Percentiles rank a stretch among this genome's conserved stretches.
Conservation (phyloP, 2,113 vertebrate species). For the Gymnocephalus cernua region DNA sequence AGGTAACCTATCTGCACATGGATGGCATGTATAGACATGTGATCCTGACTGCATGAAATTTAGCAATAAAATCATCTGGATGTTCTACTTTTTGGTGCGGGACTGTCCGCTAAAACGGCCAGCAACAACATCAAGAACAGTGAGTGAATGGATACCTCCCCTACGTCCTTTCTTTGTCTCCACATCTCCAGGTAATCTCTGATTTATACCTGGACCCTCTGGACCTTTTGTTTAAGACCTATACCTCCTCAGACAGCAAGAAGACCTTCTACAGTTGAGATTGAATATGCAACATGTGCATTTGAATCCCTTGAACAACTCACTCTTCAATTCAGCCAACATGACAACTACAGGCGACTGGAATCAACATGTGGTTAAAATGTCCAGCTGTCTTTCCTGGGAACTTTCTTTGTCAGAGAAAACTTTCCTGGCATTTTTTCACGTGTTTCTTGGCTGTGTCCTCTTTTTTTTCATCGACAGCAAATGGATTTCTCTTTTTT, state of each 20-base stretch:
- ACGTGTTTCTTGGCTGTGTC: not conserved
- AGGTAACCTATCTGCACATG: not conserved
- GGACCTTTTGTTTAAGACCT: not conserved
- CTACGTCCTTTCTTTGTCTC: not conserved
- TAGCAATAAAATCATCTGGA: too few relatives aligned
- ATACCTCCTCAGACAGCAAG: not conserved
- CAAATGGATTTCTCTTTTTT: slow-evolving; percentile 25
- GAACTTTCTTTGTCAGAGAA: not conserved
- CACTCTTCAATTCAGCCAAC: not conserved
- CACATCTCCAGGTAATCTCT: not conserved
- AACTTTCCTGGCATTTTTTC: not conserved
- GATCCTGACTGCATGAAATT: too few relatives aligned
- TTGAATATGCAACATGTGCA: not conserved
- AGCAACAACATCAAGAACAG: too few relatives aligned
- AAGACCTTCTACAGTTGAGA: rapidly evolving
- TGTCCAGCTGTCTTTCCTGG: not conserved
- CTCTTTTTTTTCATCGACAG: not conserved
- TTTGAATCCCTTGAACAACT: not conserved
- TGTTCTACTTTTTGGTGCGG: too few relatives aligned
- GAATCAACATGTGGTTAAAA: not conserved
- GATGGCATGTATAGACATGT: too few relatives aligned
- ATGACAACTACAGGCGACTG: not conserved
- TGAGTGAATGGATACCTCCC: too few relatives aligned
- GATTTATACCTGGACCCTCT: not conserved
- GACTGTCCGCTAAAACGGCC: too few relatives aligned